Conservation (phyloP, 2,888 invertebrate genomes). For the Bhutanitis thaidina region DNA sequence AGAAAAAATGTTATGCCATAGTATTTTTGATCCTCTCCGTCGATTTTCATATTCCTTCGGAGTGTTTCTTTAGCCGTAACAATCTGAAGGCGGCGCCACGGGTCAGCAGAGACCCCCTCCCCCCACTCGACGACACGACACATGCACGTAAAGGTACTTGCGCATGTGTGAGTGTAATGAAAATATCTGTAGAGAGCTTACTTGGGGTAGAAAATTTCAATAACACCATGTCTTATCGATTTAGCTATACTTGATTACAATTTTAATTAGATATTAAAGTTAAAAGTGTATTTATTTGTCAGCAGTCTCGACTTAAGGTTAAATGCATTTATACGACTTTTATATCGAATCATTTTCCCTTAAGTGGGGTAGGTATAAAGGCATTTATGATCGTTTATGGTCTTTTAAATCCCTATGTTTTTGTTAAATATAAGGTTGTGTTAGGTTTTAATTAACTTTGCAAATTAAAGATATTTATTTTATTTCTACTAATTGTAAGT, state of each 20-base stretch:
- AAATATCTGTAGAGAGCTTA: constrained; percentile 9
- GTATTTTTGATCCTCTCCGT: constrained; percentile 28
- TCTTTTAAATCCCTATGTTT: no score
- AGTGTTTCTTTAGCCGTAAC: constrained; percentile 77
- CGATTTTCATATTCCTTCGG: constrained; percentile 32
- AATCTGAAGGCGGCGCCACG: constrained; percentile 76
- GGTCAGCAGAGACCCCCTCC: constrained; percentile 63
- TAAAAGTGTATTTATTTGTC: no score
- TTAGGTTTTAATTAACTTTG: no score
- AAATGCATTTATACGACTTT: no score
- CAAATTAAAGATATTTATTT: no score
- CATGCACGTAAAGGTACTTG: constrained; percentile 1
- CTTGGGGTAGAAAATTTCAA: constrained; percentile 17
- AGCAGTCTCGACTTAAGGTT: no score
- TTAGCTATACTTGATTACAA: neutral
- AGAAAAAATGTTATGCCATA: no score
- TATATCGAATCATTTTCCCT: no score
- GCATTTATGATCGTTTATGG: no score
- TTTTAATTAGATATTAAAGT: neutral
- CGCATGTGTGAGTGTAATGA: constrained; percentile 14
- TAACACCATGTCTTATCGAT: constrained; percentile 2
- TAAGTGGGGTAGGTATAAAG: no score
- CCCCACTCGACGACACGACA: constrained; percentile 21
- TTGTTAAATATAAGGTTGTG: no score
- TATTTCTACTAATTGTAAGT: no score